Base-by-base conservation (phyloP, 2,113 vertebrate species). In the Oreochromis tanganicae region DNA sequence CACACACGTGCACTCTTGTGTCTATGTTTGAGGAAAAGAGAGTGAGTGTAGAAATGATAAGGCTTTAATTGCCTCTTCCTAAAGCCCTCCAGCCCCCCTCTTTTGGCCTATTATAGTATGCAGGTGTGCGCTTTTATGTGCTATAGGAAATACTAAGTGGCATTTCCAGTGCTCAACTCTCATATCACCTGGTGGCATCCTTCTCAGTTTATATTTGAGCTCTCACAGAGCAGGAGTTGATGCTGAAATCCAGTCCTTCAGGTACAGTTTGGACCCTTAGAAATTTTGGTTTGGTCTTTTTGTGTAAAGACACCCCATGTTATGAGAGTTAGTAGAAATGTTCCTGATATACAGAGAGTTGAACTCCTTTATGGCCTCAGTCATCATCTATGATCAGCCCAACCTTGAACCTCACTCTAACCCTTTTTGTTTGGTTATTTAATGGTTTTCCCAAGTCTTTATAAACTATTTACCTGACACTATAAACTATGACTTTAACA, bases 11-110 rank as follows among this genome's bases (percentile, higher is more conserved):
- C 80, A 55, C 81, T 71, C 41, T 12, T 32, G 85, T 88, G 85
- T 80, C 52, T 90, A 86, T 91, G 91, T 87, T 87, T 88, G 90
- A 91, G 84, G 88, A 88, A 89, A 86, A 80, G 87, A 90, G 86
- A 88, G 85, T 10, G 87, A 92, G 88, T 83, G 84, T 78, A 61
- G 85, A 87, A 93, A 90, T 90, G 93, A 95, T 95, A 94, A 94
- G 93, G 91, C 93, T 93, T 92, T 95, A 94, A 95, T 95, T 95
- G 91, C 92, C 82, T 95, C 89, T 93, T 93, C 88, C 83, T 92
- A 86, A 89, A 91, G 79, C 87, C 89, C 91, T 83, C 48, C 86
- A 85, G 84, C 83, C 85, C 82, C 56, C 73, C 85, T 87, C 79
- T 63, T 84, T 85, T 17, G 57, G 68, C 83, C 92, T 81, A 57